Conservation (phyloP, 1,140 invertebrate species). For the Drosophila virilis region DNA sequence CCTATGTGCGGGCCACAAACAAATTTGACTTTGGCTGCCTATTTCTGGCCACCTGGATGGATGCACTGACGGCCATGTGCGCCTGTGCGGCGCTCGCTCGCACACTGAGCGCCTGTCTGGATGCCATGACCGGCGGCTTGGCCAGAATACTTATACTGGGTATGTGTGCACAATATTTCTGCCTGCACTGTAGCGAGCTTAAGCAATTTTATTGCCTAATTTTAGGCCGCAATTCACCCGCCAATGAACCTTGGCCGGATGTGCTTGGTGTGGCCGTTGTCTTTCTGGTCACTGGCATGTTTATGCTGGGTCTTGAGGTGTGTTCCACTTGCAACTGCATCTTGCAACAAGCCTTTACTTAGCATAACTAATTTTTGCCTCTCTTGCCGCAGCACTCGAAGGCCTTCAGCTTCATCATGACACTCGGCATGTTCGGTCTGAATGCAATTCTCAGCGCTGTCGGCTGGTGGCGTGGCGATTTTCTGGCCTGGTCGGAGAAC, state of each 20-base stretch:
- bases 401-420: slow-evolving; percentile 81
- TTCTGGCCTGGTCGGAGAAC: slow-evolving; percentile 67
- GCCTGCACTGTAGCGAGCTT: slow-evolving; percentile 31
- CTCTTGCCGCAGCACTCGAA: slow-evolving; percentile 71
- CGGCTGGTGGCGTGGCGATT: slow-evolving; percentile 72
- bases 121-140: slow-evolving; percentile 87
- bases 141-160: slow-evolving; percentile 84
- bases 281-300: slow-evolving; percentile 88
- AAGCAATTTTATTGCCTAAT: slow-evolving; percentile 54
- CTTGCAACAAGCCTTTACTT: neutral
- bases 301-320: slow-evolving; percentile 89
- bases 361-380: neutral
- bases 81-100: slow-evolving; percentile 88
- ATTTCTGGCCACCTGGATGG: slow-evolving; percentile 87
- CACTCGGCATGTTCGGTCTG: slow-evolving; percentile 74
- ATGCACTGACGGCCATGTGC: slow-evolving; percentile 86
- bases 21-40: slow-evolving; percentile 82
- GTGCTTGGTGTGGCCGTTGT: slow-evolving; percentile 88
- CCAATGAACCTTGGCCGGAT: slow-evolving; percentile 89
- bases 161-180: slow-evolving; percentile 44
- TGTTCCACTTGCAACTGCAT: slow-evolving; percentile 21
- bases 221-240: slow-evolving; percentile 84
- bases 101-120: slow-evolving; percentile 87
- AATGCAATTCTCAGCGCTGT: slow-evolving; percentile 74
- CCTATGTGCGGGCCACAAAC: slow-evolving; percentile 82